Evolutionary conservation across 2,113 vertebrate species (phyloP).

Genomic region (Percina caprodes): DNA sequence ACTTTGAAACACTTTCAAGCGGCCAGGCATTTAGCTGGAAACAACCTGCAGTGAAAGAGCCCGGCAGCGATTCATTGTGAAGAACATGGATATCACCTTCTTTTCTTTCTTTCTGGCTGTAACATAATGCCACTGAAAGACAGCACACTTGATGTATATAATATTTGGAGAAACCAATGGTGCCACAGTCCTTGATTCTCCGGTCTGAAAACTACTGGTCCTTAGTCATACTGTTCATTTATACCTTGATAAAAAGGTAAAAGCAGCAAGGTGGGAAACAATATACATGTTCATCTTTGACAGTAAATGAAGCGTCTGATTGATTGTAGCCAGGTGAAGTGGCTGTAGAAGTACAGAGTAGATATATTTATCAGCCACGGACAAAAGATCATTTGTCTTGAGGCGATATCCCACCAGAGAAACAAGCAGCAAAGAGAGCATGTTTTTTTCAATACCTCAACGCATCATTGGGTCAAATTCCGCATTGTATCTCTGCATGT

Average conservation of each 20-base stretch:
- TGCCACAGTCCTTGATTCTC: not conserved
- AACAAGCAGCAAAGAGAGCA: constrained; percentile 7
- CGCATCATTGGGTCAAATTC: not conserved
- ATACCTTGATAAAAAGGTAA: not conserved
- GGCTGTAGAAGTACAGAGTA: not conserved
- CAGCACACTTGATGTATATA: not conserved
- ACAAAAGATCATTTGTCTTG: not conserved
- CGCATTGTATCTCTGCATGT: not conserved
- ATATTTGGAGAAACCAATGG: constrained; percentile 1
- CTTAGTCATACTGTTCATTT: too few relatives aligned
- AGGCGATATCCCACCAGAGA: not conserved
- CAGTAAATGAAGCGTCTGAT: not conserved
- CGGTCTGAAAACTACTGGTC: not conserved
- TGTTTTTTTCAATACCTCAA: not conserved
- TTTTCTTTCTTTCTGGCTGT: not conserved
- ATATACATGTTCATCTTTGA: not conserved
- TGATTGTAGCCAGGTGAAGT: not conserved
- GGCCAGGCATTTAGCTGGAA: constrained; percentile 1
- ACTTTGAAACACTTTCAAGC: not conserved
- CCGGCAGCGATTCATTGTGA: not conserved
- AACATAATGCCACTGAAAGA: not conserved
- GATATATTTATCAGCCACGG: not conserved
- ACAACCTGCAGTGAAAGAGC: not conserved
- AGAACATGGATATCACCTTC: not conserved
- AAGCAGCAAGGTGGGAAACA: not conserved